phyloP scores from a whole-genome alignment of 2,888 invertebrate genomes.

The Sepiola atlantica region DNA sequence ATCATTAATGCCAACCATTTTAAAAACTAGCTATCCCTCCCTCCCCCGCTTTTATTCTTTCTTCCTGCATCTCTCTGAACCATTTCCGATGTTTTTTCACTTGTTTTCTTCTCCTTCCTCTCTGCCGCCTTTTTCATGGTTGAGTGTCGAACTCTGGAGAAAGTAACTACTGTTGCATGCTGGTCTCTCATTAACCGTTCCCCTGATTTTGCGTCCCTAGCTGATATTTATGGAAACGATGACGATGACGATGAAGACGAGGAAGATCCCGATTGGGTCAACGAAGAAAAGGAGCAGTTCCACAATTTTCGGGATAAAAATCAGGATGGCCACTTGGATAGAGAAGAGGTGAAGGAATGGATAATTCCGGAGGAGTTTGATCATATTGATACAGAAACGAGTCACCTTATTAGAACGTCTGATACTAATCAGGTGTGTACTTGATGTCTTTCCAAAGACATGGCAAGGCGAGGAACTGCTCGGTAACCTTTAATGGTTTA shows the following conservation, averaged over 20 bases:
- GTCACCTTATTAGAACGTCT: conserved; percentile 93
- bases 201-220: conserved; percentile 66
- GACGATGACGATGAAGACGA: conserved; percentile 60
- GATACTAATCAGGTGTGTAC: conserved; percentile 83
- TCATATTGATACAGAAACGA: conserved; percentile 94
- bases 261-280: conserved; percentile 95
- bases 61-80: background rate
- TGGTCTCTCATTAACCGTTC: background rate
- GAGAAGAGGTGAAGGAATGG: conserved; percentile 87
- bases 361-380: conserved; percentile 95
- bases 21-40: background rate
- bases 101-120: background rate
- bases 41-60: background rate
- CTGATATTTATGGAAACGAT: conserved; percentile 82
- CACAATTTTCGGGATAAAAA: conserved; percentile 85
- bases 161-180: background rate
- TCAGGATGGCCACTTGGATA: conserved; percentile 88
- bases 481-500: background rate
- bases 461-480: background rate
- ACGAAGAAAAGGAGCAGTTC: conserved; percentile 92
- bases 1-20: too few relatives aligned
- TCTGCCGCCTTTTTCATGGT: background rate
- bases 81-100: background rate
- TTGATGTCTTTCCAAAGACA: conserved; percentile 32
- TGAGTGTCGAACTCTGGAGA: background rate